A percentile compares a stretch with the other conserved stretches of the same genome.
Conservation (phyloP, 2,797 vertebrate genomes). For the Enteromius afrohamiltoni region DNA sequence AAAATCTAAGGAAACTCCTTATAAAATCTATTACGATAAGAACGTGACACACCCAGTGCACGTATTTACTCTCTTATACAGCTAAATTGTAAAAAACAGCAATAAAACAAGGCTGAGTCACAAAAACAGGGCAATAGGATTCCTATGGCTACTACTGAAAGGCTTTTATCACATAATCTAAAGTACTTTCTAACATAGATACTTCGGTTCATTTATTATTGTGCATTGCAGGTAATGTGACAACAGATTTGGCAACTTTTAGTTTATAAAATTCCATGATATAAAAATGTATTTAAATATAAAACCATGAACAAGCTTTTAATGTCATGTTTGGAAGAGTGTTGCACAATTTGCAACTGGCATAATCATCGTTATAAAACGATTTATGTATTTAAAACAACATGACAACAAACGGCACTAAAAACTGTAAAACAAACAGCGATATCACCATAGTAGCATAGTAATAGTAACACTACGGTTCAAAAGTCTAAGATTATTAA, state of each 20-base stretch:
- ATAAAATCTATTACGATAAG: slow-evolving; percentile 26
- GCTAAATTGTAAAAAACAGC: slow-evolving; percentile 61
- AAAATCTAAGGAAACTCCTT: slow-evolving; percentile 29
- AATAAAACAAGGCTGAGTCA: slow-evolving; percentile 48
- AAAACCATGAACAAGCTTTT: neutral
- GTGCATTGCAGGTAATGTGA: neutral
- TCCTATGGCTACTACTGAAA: neutral
- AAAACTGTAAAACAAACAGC: neutral
- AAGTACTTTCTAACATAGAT: neutral
- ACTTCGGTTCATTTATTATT: neutral
- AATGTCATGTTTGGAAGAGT: neutral
- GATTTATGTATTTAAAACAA: neutral
- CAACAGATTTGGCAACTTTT: neutral
- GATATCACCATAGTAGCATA: slow-evolving; percentile 1
- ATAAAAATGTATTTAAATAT: neutral
- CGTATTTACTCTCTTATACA: slow-evolving; percentile 50
- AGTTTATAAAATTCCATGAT: neutral
- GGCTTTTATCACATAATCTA: slow-evolving; percentile 4
- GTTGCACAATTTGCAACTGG: neutral
- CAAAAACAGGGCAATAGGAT: slow-evolving; percentile 25
- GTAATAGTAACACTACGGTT: neutral
- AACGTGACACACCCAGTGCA: slow-evolving; percentile 61
- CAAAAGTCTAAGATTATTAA: neutral
- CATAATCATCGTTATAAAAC: neutral
- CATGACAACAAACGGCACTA: neutral